Conservation (phyloP, 2,888 invertebrate genomes). For the Cyclophora punctaria region DNA sequence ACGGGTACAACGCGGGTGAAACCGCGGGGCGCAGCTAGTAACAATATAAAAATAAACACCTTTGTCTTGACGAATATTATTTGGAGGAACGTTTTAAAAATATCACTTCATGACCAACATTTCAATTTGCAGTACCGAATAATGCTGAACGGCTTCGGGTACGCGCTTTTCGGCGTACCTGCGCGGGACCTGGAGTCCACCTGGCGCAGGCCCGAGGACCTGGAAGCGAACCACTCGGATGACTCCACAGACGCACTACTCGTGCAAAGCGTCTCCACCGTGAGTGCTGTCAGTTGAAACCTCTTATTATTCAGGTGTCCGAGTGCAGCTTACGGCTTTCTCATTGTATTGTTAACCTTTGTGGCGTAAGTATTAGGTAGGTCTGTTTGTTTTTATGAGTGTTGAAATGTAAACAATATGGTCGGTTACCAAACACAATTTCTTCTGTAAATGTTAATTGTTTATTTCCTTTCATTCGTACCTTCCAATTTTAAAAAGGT, state of each 20-base stretch:
- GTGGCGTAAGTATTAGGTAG: neutral
- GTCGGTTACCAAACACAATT: too few species aligned
- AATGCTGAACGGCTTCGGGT: conserved; percentile 87
- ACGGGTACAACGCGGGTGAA: too few species aligned
- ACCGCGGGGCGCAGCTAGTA: too few species aligned
- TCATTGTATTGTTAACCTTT: conserved; percentile 10
- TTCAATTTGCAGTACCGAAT: conserved; percentile 82
- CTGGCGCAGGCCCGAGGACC: conserved; percentile 78
- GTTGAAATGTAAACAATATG: too few species aligned
- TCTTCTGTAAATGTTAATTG: too few species aligned
- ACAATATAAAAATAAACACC: too few species aligned
- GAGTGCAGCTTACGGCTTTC: conserved; percentile 23
- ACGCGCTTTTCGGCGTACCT: conserved; percentile 84
- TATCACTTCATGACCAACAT: too few species aligned
- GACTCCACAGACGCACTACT: conserved; percentile 71
- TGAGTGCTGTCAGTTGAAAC: conserved; percentile 72
- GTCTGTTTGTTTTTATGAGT: too few species aligned
- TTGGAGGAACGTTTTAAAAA: too few species aligned
- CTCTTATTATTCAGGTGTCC: conserved; percentile 29
- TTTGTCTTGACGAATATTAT: too few species aligned
- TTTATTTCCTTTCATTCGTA: too few species aligned
- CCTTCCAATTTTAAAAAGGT: too few species aligned
- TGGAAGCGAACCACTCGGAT: conserved; percentile 61
- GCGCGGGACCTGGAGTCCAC: conserved; percentile 82
- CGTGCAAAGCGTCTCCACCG: conserved; percentile 76